Percentiles rank a stretch among this genome's conserved stretches.
Evolutionary conservation across 2,888 invertebrate species (phyloP).

Genomic region (Metallyticus violacea): DNA sequence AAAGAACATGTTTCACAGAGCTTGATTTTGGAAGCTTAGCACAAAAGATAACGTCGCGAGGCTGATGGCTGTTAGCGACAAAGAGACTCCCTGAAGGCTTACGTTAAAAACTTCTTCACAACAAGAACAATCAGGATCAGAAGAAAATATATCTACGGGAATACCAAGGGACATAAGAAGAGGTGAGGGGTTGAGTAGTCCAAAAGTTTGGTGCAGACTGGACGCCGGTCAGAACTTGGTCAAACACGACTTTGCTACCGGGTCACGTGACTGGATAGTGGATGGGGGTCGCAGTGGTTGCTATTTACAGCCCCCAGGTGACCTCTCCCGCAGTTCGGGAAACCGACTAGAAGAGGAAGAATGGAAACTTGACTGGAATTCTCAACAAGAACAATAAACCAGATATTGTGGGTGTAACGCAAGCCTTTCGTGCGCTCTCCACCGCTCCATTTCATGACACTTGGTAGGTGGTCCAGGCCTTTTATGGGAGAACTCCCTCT

Average conservation of each 20-base stretch:
- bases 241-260: background rate
- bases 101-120: background rate
- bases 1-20: no score
- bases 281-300: conserved; percentile 14
- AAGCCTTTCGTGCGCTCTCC: background rate
- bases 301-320: conserved; percentile 29
- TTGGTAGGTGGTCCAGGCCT: background rate
- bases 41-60: no score
- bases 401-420: background rate
- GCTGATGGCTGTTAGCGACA: background rate
- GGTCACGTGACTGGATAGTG: conserved; percentile 1
- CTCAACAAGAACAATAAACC: conserved; percentile 22
- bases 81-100: background rate
- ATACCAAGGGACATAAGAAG: background rate
- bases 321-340: conserved; percentile 13
- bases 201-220: background rate
- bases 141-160: background rate
- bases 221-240: background rate
- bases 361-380: conserved; percentile 25
- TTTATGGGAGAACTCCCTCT: no score
- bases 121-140: background rate
- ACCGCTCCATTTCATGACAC: background rate
- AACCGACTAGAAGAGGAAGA: background rate
- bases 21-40: no score
- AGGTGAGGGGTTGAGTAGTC: background rate